Base-by-base conservation (phyloP, 2,797 vertebrate species). In the Periophthalmus magnuspinnatus region DNA sequence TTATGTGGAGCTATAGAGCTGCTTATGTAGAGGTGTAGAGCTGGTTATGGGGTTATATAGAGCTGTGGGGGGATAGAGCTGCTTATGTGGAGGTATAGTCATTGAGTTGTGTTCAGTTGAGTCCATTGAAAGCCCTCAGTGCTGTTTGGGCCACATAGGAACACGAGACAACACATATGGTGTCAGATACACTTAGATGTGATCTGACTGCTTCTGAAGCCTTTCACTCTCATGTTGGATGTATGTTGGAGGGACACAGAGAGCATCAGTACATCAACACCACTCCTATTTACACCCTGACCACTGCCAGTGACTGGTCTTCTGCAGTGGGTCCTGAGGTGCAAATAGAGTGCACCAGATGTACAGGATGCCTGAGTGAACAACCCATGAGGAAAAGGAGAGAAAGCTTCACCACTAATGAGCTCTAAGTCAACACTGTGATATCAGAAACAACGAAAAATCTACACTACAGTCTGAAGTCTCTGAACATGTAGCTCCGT, bases 261-360 rank as follows among this genome's bases (percentile, higher is more conserved):
- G 81, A 86, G 83, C 87, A 90, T 87, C 22, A 48, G 86, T 84
- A 90, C 86, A 88, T 89, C 84, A 71, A 63, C 67, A 77, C 84
- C 85, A 80, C 84, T 90, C 86, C 88, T 83, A 80, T 90, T 91
- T 90, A 78, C 85, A 87, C 83, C 36, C 58, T 48, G 32, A 47
- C 5, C 67, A 75, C 77, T 68, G 70, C 79, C 79, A 67, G 21
- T 28, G 24, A 55, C 21, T 13, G 52, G 52, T 83, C 65, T 17
- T 74, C 78, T 76, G 73, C 74, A 78, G 61, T 36, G 21, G 34
- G 78, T 75, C 84, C 79, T 69, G 71, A 73, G 75, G 79, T 88
- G 83, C 89, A 90, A 91, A 88, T 86, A 81, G 86, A 91, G 84
- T 82, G 84, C 88, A 83, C 88, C 82, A 68, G 87, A 90, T 88